Evolutionary conservation across 2,888 invertebrate genomes (phyloP).

Genomic region (Globia sparganii): DNA sequence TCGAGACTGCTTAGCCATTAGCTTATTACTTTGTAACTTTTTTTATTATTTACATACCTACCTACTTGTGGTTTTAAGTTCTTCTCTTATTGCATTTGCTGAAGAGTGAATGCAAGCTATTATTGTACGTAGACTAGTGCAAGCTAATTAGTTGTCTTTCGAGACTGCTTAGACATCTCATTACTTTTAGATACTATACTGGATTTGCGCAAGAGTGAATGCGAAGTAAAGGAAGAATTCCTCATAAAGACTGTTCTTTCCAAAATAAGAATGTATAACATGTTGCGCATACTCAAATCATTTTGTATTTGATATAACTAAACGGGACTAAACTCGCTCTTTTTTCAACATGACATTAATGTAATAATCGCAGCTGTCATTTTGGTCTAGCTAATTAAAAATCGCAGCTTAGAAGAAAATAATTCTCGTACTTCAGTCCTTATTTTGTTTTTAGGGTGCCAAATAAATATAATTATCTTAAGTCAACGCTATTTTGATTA

Average conservation of each 20-base stretch:
- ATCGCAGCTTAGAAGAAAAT: not conserved
- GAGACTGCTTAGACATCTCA: too few relatives aligned
- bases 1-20: constrained; percentile 2
- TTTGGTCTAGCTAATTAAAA: not conserved
- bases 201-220: not conserved
- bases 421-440: not conserved
- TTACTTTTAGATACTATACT: too few relatives aligned
- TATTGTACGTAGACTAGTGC: not conserved
- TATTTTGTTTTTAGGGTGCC: not conserved
- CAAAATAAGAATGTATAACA: not conserved
- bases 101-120: not conserved
- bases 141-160: not conserved
- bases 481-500: constrained; percentile 17
- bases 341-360: too few relatives aligned
- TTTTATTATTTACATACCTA: not conserved
- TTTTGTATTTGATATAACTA: not conserved
- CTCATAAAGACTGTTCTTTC: not conserved
- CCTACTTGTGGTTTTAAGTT: not conserved
- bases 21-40: not conserved
- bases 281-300: not conserved
- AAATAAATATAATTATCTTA: constrained; percentile 16
- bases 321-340: not conserved
- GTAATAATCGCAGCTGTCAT: not conserved
- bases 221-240: not conserved
- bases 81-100: not conserved